phyloP scores from a whole-genome alignment of 2,113 vertebrate species.

The Jacana jacana region DNA sequence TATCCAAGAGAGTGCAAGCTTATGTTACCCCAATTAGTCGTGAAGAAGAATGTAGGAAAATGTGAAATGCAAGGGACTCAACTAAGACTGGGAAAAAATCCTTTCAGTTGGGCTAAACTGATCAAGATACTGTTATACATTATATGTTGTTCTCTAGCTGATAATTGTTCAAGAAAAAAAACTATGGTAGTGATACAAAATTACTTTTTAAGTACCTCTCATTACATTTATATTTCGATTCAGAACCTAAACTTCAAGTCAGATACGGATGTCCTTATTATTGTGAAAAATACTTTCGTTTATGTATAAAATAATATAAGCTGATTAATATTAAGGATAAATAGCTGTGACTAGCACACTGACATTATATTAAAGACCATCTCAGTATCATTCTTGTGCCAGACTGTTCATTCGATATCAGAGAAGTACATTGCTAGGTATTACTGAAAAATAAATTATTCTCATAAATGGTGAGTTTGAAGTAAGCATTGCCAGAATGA shows the following conservation, averaged over 20 bases:
- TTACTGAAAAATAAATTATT: conserved; percentile 56
- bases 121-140: background rate
- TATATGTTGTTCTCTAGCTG: background rate
- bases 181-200: background rate
- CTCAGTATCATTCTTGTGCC: background rate
- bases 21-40: conserved; percentile 50
- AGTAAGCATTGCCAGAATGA: conserved; percentile 24
- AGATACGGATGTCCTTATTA: background rate
- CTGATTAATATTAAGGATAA: conserved; percentile 16
- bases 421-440: background rate
- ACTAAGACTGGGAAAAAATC: background rate
- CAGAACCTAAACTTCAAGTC: background rate
- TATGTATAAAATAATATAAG: background rate
- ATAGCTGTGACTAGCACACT: background rate
- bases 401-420: background rate
- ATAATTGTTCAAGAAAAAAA: background rate
- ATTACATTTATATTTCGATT: background rate
- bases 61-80: background rate
- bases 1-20: conserved; percentile 8
- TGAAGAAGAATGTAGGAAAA: conserved; percentile 22
- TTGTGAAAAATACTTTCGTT: background rate
- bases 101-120: background rate
- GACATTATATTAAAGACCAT: background rate
- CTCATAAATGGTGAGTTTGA: conserved; percentile 34
- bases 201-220: background rate